Evolutionary conservation across 2,888 invertebrate species (phyloP).

Genomic region (Cataglyphis livida): DNA sequence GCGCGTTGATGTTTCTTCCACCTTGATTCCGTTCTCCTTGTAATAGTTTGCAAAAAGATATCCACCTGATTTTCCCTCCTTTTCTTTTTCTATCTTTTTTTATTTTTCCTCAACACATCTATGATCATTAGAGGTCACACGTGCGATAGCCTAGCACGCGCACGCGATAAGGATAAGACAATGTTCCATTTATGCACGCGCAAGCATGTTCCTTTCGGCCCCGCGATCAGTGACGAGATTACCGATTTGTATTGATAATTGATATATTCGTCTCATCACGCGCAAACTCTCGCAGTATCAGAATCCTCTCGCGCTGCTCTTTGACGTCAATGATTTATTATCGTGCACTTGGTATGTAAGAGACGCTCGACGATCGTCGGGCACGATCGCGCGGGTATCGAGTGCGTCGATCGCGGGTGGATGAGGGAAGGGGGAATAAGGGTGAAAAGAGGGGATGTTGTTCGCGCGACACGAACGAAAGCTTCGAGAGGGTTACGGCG

Average conservation of each 20-base stretch:
- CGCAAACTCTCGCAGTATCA: background rate
- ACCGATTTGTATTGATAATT: slow-evolving; percentile 1
- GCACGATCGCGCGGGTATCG: slow-evolving; percentile 44
- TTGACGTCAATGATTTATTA: slow-evolving; percentile 23
- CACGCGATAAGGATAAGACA: slow-evolving; percentile 21
- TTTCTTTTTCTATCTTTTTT: background rate
- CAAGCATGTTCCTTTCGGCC: slow-evolving; percentile 4
- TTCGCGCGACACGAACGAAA: slow-evolving; percentile 55
- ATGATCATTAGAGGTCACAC: slow-evolving; percentile 12
- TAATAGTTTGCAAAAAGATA: background rate
- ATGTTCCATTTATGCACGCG: slow-evolving; percentile 31
- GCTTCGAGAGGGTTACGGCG: slow-evolving; percentile 57
- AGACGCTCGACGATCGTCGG: background rate
- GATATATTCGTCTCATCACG: background rate
- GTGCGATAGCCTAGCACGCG: slow-evolving; percentile 15
- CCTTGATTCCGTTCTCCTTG: background rate
- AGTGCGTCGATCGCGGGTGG: slow-evolving; percentile 13
- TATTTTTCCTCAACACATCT: background rate
- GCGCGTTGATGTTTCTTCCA: background rate
- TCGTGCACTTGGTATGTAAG: slow-evolving; percentile 7
- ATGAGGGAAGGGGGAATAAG: slow-evolving; percentile 19
- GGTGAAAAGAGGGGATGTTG: slow-evolving; percentile 59
- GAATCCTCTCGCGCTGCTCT: background rate
- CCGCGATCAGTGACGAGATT: background rate
- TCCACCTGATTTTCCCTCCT: background rate